Conservation (phyloP, 64 coral and sea anemone species). For the Actinia equina region DNA sequence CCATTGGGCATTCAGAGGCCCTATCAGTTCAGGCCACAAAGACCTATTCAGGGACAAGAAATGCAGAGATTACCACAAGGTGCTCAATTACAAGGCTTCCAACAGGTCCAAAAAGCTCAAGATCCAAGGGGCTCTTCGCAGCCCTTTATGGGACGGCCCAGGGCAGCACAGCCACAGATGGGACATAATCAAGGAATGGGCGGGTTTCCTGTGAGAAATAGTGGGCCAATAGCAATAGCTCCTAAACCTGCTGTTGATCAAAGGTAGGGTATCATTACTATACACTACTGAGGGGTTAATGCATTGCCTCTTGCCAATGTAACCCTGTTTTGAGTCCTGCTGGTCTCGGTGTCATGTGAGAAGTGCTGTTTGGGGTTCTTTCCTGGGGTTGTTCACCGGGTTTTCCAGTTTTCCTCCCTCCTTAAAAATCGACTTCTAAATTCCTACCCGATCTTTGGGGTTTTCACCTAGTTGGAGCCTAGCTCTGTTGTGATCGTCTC, state of each 20-base stretch:
- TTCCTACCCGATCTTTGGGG: too few relatives aligned
- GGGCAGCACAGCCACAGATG: not conserved
- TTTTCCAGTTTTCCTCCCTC: too few relatives aligned
- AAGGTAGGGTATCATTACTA: not conserved
- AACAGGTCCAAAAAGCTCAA: constrained; percentile 11
- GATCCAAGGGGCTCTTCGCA: not conserved
- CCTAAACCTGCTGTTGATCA: constrained; percentile 2
- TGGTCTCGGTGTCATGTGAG: too few relatives aligned
- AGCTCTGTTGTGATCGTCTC: too few relatives aligned
- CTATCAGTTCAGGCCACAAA: constrained; percentile 5
- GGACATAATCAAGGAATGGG: constrained; percentile 12
- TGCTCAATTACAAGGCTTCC: constrained; percentile 20
- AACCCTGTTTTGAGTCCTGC: too few relatives aligned
- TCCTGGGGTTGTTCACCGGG: too few relatives aligned
- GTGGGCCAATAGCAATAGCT: constrained; percentile 1
- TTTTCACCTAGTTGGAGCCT: not conserved
- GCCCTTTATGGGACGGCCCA: not conserved
- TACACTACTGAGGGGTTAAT: not conserved
- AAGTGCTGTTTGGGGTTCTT: too few relatives aligned
- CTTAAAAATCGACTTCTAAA: too few relatives aligned
- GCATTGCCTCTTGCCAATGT: too few relatives aligned
- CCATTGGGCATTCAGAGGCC: constrained; percentile 7
- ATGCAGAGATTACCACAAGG: not conserved
- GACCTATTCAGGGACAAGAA: not conserved
- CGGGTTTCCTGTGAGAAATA: constrained; percentile 2